Percentiles rank a stretch among this genome's conserved stretches.
Evolutionary conservation across 2,888 invertebrate genomes (phyloP).

Genomic region (Teinopalpus imperialis): DNA sequence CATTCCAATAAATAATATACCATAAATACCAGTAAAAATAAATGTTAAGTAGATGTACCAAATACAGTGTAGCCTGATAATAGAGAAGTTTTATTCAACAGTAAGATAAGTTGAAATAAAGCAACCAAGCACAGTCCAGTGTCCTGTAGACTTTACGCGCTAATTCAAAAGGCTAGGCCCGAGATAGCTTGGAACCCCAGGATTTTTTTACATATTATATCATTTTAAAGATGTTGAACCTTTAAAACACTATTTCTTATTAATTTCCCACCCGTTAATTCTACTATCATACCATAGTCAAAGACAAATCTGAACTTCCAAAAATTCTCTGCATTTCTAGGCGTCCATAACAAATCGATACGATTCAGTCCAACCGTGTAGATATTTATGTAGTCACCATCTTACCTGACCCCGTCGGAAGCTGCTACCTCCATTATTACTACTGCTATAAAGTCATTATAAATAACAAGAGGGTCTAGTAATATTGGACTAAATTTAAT

Average conservation of each 20-base stretch:
- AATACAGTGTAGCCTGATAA: conserved; percentile 8
- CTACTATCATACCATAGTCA: too few relatives aligned
- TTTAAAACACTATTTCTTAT: too few relatives aligned
- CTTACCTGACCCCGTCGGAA: conserved; percentile 27
- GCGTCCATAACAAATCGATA: conserved; percentile 55
- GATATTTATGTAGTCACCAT: conserved; percentile 34
- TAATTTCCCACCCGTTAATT: too few relatives aligned
- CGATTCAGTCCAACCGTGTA: conserved; percentile 48
- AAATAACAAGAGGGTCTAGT: conserved; percentile 27
- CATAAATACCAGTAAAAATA: conserved; percentile 16
- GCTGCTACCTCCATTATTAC: conserved; percentile 14
- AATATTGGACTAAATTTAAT: conserved; percentile 32
- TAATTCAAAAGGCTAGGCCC: too few relatives aligned
- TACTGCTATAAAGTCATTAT: neutral
- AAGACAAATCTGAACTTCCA: too few relatives aligned
- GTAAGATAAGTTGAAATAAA: too few relatives aligned
- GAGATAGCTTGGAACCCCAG: too few relatives aligned
- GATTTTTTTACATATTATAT: too few relatives aligned
- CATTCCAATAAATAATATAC: conserved; percentile 34
- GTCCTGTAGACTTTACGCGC: too few relatives aligned
- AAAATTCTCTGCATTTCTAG: conserved; percentile 55
- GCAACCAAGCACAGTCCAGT: too few relatives aligned
- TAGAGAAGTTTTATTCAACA: neutral
- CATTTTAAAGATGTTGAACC: too few relatives aligned
- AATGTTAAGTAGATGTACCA: conserved; percentile 16